phyloP scores from a whole-genome alignment of 2,888 invertebrate genomes.

The Drosophila pullipes region DNA sequence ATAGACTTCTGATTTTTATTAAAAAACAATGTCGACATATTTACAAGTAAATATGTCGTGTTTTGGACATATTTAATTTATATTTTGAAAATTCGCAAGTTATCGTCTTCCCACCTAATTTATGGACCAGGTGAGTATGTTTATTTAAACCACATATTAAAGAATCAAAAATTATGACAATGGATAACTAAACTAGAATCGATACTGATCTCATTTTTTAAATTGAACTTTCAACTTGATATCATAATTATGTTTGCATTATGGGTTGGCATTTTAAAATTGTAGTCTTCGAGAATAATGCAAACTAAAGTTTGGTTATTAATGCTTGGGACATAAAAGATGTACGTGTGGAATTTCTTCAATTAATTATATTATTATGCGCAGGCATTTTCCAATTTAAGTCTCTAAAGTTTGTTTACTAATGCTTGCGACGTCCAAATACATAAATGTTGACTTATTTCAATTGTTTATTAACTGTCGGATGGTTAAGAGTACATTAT shows the following conservation, averaged over 20 bases:
- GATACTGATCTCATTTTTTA: neutral
- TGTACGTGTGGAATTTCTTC: too few species aligned
- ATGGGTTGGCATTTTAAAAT: neutral
- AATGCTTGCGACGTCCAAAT: neutral
- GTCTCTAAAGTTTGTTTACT: neutral
- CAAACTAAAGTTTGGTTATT: too few species aligned
- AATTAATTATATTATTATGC: too few species aligned
- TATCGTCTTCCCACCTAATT: neutral
- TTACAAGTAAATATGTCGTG: neutral
- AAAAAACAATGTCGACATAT: neutral
- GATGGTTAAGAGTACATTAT: neutral
- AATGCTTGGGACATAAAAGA: too few species aligned
- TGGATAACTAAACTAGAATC: neutral
- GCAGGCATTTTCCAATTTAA: too few species aligned
- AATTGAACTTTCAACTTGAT: neutral
- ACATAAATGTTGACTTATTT: neutral
- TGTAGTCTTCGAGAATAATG: neutral
- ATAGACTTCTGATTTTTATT: neutral
- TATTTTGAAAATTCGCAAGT: neutral
- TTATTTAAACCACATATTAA: neutral
- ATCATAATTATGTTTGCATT: neutral
- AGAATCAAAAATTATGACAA: neutral
- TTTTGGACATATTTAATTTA: neutral
- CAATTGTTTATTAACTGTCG: neutral
- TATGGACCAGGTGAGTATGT: neutral